Conservation (phyloP, 2,888 invertebrate genomes). For the Gandaritis pyraliata region DNA sequence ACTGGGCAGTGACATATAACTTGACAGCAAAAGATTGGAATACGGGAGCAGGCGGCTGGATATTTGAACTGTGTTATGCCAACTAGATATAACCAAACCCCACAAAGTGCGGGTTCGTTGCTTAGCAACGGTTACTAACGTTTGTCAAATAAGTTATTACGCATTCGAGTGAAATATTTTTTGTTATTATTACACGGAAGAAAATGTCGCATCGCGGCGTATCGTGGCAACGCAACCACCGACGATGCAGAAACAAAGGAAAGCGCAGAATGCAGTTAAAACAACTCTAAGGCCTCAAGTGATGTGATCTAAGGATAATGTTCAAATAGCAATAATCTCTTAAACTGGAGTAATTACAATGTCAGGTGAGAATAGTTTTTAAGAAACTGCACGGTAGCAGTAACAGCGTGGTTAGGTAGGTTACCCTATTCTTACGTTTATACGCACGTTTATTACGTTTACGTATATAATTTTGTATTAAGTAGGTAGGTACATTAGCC, state of each 20-base stretch:
- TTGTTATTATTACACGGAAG: conserved; percentile 57
- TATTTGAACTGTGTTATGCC: too few species aligned
- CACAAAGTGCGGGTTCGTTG: conserved; percentile 42
- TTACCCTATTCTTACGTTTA: too few species aligned
- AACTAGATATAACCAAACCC: background rate
- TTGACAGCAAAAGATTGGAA: too few species aligned
- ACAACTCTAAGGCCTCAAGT: background rate
- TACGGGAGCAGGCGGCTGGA: too few species aligned
- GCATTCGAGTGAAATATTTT: conserved; percentile 53
- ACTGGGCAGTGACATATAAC: too few species aligned
- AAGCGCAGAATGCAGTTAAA: conserved; percentile 35
- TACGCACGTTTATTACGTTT: too few species aligned
- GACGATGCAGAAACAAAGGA: conserved; percentile 50
- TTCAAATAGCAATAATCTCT: background rate
- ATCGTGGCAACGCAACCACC: conserved; percentile 64
- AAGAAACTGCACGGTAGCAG: background rate
- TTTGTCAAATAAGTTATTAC: conserved; percentile 45
- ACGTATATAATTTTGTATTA: too few species aligned
- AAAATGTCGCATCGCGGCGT: conserved; percentile 74
- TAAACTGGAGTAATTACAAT: conserved; percentile 10
- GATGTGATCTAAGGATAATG: background rate
- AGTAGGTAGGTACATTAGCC: too few species aligned
- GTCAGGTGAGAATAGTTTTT: conserved; percentile 17
- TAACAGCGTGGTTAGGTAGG: background rate
- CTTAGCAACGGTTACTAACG: conserved; percentile 59